Conservation (phyloP, 2,113 vertebrate genomes). For the Colaptes auratus region DNA sequence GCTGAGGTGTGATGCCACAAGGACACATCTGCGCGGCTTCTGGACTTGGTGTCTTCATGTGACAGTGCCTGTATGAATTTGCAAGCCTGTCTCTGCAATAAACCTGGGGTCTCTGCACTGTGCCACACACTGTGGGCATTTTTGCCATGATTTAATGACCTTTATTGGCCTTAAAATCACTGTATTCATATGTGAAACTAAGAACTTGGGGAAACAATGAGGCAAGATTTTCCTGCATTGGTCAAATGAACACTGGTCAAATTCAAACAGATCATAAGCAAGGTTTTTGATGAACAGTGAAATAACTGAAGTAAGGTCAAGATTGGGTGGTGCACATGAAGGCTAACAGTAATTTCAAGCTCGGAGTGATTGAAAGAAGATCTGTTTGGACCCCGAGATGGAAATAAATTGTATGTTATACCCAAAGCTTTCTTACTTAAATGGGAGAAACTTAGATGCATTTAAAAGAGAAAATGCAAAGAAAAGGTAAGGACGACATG, state of each 20-base stretch:
- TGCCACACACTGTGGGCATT: not conserved
- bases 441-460: not conserved
- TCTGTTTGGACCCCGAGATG: not conserved
- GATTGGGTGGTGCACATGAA: not conserved
- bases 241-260: not conserved
- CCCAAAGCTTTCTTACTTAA: not conserved
- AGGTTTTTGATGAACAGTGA: not conserved
- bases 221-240: not conserved
- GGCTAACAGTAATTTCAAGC: not conserved
- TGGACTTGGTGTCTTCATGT: not conserved
- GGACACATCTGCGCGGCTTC: not conserved
- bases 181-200: not conserved
- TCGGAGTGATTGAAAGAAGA: not conserved
- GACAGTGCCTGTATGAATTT: not conserved
- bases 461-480: not conserved
- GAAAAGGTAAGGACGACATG: not conserved
- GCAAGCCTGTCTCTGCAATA: not conserved
- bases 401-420: not conserved
- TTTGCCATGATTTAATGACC: not conserved
- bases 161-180: not conserved
- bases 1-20: not conserved
- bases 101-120: not conserved
- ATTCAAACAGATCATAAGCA: not conserved
- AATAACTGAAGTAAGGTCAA: not conserved
- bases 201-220: not conserved